Base-by-base conservation (phyloP, 1,140 invertebrate species). In the Rhagoletis zephyria region DNA sequence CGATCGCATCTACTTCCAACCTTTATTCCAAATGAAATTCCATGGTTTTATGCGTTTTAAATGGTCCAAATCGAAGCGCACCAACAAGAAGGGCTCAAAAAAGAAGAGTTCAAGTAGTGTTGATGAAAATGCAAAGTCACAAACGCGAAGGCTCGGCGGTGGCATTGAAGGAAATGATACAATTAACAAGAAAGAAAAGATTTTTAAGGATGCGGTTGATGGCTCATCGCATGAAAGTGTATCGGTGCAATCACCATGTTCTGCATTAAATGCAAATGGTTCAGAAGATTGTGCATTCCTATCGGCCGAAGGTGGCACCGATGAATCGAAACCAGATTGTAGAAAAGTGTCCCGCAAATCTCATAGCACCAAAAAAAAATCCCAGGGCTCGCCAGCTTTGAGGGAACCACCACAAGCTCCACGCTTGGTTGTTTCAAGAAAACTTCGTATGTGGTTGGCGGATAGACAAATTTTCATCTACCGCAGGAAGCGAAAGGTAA, bases 1-100 rank as follows among this genome's bases (percentile, higher is more conserved):
- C 88, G 91, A 92, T 88, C 91, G 91, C 85, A 90, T 92, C 67
- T 92, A 92, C 87, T 92, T 92, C 12, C 90, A 90, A 42, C 91
- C 91, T 7, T 88, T 92, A 40, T 92, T 92, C 2, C 90, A 92
- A 77, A 89, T 89, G 14, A 92, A 92, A 77, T 92, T 91, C 16
- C 91, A 89, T 59, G 89, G 90, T 1, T 86, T 92, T 9, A 88
- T 89, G 12, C 87, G 88, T 14, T 48, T 90, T 6, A 92, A 92
- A 64, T 63, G 74, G n/a, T 16, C 14, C 74, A 81, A 81, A 56
- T 14, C 45, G 16, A 56, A 30, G 10, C 59, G 60, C 12, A 1
- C 85, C 30, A n/a, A 63, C 45, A 85, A 85, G 85, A 85, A 85
- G 59, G 63, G 14, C 14, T 42, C 56, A 12, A 85, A 61, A 61